Percentiles rank a stretch among this genome's conserved stretches.
Conservation (phyloP, 2,797 vertebrate genomes). For the Ispidina lecontei region DNA sequence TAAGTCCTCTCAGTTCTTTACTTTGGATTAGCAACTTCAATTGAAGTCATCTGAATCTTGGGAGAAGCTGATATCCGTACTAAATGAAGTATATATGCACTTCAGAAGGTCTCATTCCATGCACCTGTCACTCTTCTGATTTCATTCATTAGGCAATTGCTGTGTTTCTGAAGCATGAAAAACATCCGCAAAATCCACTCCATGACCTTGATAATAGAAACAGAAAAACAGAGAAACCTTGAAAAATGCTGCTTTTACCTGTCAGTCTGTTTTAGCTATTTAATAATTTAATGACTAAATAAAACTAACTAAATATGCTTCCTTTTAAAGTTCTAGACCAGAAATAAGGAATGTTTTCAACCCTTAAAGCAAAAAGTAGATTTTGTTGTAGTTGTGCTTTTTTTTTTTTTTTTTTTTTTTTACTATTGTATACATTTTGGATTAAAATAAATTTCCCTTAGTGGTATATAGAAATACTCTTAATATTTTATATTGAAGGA, state of each 20-base stretch:
- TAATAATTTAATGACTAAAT: conserved; percentile 33
- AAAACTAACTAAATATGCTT: conserved; percentile 1
- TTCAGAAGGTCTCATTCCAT: background rate
- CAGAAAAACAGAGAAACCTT: background rate
- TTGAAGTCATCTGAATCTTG: background rate
- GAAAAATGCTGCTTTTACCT: background rate
- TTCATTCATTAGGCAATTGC: background rate
- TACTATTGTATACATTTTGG: background rate
- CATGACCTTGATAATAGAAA: background rate
- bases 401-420: background rate
- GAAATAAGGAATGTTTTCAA: conserved; percentile 4
- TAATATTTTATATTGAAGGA: conserved; percentile 74
- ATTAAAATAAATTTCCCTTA: conserved; percentile 51
- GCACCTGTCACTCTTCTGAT: background rate
- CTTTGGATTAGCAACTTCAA: conserved; percentile 6
- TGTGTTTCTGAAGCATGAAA: background rate
- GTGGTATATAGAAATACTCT: conserved; percentile 33
- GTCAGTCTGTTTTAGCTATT: conserved; percentile 2
- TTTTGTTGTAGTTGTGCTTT: background rate
- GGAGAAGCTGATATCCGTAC: background rate
- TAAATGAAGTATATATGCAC: background rate
- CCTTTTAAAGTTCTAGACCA: conserved; percentile 28
- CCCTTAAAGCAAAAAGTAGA: conserved; percentile 1
- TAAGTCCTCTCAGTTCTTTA: background rate
- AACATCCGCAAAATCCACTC: background rate